Base-by-base conservation (phyloP, 1,140 invertebrate species). In the Caenorhabditis brenneri region DNA sequence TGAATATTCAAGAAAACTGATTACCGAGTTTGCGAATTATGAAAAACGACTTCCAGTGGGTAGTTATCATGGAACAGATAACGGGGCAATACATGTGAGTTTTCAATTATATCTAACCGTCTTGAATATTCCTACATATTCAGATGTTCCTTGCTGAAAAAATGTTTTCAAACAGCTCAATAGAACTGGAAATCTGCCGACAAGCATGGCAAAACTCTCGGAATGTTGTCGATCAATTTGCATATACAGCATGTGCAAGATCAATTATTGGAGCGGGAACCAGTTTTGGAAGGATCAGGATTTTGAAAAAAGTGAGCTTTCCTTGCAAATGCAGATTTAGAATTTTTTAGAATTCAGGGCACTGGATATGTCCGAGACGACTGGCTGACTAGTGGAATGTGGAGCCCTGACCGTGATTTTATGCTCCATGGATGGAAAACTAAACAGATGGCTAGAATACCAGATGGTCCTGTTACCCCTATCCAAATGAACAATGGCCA, bases 51-150 rank as follows among this genome's bases (percentile, higher is more conserved):
- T 83, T 1, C 81, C 81, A 10, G 22, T 46, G 5, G 39, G 39
- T 5, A 74, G 58, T 19, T 49, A 6, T 19, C 81, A 83, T n/a
- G 81, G 81, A 49, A 79, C 81, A 15, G 81, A 83, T 36, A 83
- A 83, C 79, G 81, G 81, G 2, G 81, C 58, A 9, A 19, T 83
- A 15, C 81, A 83, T 58, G 81, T 81, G 16, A 81, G 24, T 58
- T 80, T 22, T 31, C 10, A n/a, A 22, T 10, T 27, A 1, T 69
- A 15, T 27, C 16, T 15, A 69, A 24, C n/a, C n/a, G 39, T 12
- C 39, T 42, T 6, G 39, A 42, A 49, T 2, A 36, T 0, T n/a
- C n/a, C n/a, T n/a, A n/a, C n/a, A n/a, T 24, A 24, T 80, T 80
- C 39, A 80, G 79, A 24, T 48, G 22, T 81, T 49, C 48, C 24